These are phyloP conservation scores for Falcaria lacertinaria DNA, from an alignment of 2,888 invertebrate species.

Conservation along the genomic window DNA sequence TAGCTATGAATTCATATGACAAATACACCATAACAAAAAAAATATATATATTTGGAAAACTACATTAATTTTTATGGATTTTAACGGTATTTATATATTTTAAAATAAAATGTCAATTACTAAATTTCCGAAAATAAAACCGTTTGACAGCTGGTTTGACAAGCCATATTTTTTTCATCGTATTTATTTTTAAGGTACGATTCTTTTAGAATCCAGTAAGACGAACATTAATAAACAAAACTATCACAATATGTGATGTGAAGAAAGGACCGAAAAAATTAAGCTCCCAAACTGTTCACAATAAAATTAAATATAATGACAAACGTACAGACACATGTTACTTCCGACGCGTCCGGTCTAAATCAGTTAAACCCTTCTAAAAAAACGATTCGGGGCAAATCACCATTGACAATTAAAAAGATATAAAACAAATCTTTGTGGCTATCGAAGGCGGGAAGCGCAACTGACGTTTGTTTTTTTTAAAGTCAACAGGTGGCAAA, in stretches of 20 bases:
- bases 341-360: conserved; percentile 63
- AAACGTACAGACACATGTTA: conserved; percentile 68
- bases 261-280: background rate
- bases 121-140: too few species aligned
- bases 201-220: background rate
- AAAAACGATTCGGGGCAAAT: conserved; percentile 42
- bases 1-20: too few species aligned
- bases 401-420: conserved; percentile 74
- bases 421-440: conserved; percentile 76
- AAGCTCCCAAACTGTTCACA: conserved; percentile 11
- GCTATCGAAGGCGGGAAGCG: conserved; percentile 54
- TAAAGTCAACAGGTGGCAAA: conserved; percentile 65
- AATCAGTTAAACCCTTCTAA: conserved; percentile 61
- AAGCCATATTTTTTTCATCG: too few species aligned
- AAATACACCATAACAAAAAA: too few species aligned
- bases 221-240: background rate
- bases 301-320: conserved; percentile 73
- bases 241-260: background rate
- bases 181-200: too few species aligned
- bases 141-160: too few species aligned
- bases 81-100: too few species aligned
- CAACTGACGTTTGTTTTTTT: conserved; percentile 64
- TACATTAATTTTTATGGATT: too few species aligned
- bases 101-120: too few species aligned
- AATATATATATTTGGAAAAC: too few species aligned